Evolutionary conservation across 2,797 vertebrate genomes (phyloP).

Genomic region (Zalophus californianus): DNA sequence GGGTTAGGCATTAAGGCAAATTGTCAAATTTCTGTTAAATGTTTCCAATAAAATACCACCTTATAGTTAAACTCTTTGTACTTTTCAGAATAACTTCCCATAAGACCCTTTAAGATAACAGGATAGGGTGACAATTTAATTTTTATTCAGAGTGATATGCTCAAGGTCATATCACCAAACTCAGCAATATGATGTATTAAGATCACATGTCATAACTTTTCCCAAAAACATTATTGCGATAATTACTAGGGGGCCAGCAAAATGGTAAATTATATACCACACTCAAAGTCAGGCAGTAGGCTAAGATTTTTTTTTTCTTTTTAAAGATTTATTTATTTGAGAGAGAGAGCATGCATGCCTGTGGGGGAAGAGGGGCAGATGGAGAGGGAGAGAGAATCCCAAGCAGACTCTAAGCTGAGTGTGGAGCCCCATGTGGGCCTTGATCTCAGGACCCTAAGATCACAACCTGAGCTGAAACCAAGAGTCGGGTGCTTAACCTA

Average conservation of each 20-base stretch:
- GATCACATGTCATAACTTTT: background rate
- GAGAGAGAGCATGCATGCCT: background rate
- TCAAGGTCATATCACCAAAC: background rate
- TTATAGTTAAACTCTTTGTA: slow-evolving; percentile 30
- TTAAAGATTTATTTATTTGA: background rate
- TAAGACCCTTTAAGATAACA: slow-evolving; percentile 43
- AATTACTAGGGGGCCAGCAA: background rate
- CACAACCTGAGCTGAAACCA: too few species aligned
- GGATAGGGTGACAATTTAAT: background rate
- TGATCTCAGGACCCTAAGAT: too few species aligned
- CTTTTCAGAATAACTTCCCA: slow-evolving; percentile 41
- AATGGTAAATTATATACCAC: slow-evolving; percentile 25
- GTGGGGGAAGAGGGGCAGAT: too few species aligned
- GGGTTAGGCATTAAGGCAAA: background rate
- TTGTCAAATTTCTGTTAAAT: slow-evolving; percentile 59
- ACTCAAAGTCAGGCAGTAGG: background rate
- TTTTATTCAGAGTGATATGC: slow-evolving; percentile 44
- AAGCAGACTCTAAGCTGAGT: background rate
- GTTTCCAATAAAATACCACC: slow-evolving; percentile 28
- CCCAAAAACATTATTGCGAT: background rate
- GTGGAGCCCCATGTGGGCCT: background rate
- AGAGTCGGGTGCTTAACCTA: too few species aligned
- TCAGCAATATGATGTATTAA: background rate
- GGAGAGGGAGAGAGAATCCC: background rate
- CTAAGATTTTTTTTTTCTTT: background rate